These are phyloP conservation scores for Heteractis magnifica DNA, from an alignment of 92 coral and sea anemone genomes.

Conservation along the genomic window DNA sequence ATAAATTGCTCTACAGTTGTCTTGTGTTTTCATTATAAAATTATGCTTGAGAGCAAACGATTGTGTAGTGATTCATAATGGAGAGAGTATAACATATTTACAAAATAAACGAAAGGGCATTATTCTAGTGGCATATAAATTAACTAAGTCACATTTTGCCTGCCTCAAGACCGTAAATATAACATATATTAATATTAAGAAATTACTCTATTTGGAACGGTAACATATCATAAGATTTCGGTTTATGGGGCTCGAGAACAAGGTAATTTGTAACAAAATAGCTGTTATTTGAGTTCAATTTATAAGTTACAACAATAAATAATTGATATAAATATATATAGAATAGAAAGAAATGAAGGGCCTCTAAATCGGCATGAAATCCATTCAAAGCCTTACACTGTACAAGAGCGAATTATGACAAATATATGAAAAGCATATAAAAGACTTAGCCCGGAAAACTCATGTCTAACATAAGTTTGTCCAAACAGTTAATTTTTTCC, in stretches of 20 bases:
- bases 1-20: conserved; percentile 53
- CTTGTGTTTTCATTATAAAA: conserved; percentile 38
- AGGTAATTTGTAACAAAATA: conserved; percentile 86
- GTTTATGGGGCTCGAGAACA: conserved; percentile 16
- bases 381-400: conserved; percentile 88
- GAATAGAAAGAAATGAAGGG: conserved; percentile 56
- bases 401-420: conserved; percentile 78
- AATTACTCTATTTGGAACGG: conserved; percentile 70
- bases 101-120: conserved; percentile 15
- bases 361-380: conserved; percentile 44
- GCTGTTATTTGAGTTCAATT: conserved; percentile 77
- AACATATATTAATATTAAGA: conserved; percentile 57
- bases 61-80: conserved; percentile 32
- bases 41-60: conserved; percentile 49
- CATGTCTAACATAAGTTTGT: conserved; percentile 78
- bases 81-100: conserved; percentile 34
- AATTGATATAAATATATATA: conserved; percentile 85
- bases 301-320: conserved; percentile 96
- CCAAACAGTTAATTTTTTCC: conserved; percentile 73
- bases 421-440: conserved; percentile 90
- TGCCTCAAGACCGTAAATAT: conserved; percentile 47
- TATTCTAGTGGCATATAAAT: conserved; percentile 49
- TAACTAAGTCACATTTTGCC: conserved; percentile 50
- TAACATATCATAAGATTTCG: conserved; percentile 75
- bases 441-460: conserved; percentile 68